Conservation (phyloP, 2,888 invertebrate species). For the Plemyria rubiginata region DNA sequence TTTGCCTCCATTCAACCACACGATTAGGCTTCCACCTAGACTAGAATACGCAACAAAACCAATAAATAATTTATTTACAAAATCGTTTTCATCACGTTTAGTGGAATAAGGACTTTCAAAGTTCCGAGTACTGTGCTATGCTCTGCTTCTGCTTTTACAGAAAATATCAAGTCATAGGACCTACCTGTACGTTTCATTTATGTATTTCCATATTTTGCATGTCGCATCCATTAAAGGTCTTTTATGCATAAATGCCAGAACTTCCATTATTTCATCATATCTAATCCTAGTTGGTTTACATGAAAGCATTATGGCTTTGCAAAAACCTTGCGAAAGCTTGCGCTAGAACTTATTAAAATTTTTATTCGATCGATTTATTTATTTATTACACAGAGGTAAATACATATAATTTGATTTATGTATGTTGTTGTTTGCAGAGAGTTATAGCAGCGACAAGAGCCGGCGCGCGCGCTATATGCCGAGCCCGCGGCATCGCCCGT, state of each 20-base stretch:
- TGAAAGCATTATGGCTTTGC: background rate
- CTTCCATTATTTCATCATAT: background rate
- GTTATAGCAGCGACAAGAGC: conserved; percentile 61
- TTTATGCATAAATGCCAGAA: background rate
- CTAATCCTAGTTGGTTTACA: background rate
- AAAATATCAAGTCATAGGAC: background rate
- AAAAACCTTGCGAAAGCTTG: too few species aligned
- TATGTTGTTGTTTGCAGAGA: conserved; percentile 58
- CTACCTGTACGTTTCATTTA: background rate
- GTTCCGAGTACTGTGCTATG: too few species aligned
- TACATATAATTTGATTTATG: too few species aligned
- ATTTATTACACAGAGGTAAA: too few species aligned
- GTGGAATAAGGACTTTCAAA: background rate
- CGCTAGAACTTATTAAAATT: too few species aligned
- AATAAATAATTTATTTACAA: too few species aligned
- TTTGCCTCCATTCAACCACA: background rate
- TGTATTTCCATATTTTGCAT: background rate
- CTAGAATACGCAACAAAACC: background rate
- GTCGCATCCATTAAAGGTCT: background rate
- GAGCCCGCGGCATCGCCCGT: conserved; percentile 71
- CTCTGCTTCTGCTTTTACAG: background rate
- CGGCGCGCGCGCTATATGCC: conserved; percentile 56
- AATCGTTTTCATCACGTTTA: background rate
- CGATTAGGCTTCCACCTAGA: background rate
- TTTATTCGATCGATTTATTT: too few species aligned